Evolutionary conservation across 2,113 vertebrate species (phyloP).

Genomic region (Morone saxatilis): DNA sequence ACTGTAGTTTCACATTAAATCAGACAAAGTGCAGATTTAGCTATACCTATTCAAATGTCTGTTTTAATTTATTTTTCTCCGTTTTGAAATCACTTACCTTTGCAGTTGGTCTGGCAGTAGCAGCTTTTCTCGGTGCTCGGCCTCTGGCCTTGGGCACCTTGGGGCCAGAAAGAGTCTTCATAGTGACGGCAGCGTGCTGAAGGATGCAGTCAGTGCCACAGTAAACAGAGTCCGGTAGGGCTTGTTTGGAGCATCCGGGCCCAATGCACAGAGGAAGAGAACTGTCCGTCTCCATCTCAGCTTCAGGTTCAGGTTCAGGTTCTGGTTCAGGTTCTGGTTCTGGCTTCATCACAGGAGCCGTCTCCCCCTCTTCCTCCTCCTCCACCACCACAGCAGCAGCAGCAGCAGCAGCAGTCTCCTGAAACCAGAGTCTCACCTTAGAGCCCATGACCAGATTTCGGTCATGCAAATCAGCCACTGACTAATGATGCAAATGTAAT

Average conservation of each 20-base stretch:
- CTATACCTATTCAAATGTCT: neutral
- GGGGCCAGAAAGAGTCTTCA: constrained; percentile 89
- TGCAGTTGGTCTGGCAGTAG: constrained; percentile 74
- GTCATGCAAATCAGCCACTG: constrained; percentile 20
- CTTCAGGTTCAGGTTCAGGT: constrained; percentile 36
- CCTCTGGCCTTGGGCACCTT: constrained; percentile 86
- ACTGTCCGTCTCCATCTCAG: constrained; percentile 74
- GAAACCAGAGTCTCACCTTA: constrained; percentile 68
- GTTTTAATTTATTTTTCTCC: neutral
- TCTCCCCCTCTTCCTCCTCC: constrained; percentile 13
- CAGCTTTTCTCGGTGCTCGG: constrained; percentile 81
- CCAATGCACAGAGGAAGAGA: constrained; percentile 90
- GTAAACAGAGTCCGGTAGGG: constrained; percentile 94
- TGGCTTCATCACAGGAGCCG: neutral
- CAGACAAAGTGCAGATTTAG: neutral
- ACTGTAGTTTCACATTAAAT: neutral
- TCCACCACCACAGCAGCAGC: neutral
- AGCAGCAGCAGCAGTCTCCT: constrained; percentile 71
- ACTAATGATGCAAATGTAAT: neutral
- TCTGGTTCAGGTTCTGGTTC: constrained; percentile 1
- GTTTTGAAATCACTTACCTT: constrained; percentile 83
- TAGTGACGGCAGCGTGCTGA: constrained; percentile 92
- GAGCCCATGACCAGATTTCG: constrained; percentile 12
- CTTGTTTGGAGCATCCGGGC: constrained; percentile 88
- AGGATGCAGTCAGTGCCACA: constrained; percentile 96